These are phyloP conservation scores for Clusia tigrina DNA, from an alignment of 2,888 invertebrate species.

Conservation along the genomic window DNA sequence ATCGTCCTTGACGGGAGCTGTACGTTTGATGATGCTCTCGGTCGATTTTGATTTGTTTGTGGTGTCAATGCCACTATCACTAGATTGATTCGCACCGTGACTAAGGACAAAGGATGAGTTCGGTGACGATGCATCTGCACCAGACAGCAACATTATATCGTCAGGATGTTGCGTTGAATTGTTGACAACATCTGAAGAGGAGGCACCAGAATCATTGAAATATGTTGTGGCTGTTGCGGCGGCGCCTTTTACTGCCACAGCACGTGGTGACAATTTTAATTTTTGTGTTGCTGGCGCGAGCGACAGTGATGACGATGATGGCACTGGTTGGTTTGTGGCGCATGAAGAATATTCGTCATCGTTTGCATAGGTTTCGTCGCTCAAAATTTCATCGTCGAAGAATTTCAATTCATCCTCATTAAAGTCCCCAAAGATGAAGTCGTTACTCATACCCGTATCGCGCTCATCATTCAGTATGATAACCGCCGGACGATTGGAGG, in stretches of 20 bases:
- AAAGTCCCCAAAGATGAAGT: conserved; percentile 73
- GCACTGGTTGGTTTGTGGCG: not conserved
- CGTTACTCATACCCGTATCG: conserved; percentile 67
- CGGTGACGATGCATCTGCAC: conserved; percentile 51
- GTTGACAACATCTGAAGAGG: conserved; percentile 44
- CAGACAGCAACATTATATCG: conserved; percentile 48
- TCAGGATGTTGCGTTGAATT: conserved; percentile 41
- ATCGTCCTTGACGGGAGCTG: conserved; percentile 6
- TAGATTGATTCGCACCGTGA: conserved; percentile 38
- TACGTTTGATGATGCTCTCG: conserved; percentile 12
- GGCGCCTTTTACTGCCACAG: no score
- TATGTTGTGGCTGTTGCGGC: conserved; percentile 24
- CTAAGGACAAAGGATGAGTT: conserved; percentile 46
- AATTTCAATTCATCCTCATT: conserved; percentile 63
- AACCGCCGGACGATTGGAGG: conserved; percentile 70
- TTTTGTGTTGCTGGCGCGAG: conserved; percentile 15
- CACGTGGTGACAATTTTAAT: conserved; percentile 27
- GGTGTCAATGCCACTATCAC: conserved; percentile 43
- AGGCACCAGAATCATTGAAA: conserved; percentile 55
- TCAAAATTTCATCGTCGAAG: conserved; percentile 53
- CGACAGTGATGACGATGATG: conserved; percentile 5
- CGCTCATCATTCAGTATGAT: conserved; percentile 73
- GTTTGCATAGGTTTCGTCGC: conserved; percentile 20
- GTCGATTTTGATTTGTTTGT: not conserved
- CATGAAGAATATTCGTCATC: not conserved